phyloP scores from a whole-genome alignment of 2,797 vertebrate genomes.

The Todus mexicanus region DNA sequence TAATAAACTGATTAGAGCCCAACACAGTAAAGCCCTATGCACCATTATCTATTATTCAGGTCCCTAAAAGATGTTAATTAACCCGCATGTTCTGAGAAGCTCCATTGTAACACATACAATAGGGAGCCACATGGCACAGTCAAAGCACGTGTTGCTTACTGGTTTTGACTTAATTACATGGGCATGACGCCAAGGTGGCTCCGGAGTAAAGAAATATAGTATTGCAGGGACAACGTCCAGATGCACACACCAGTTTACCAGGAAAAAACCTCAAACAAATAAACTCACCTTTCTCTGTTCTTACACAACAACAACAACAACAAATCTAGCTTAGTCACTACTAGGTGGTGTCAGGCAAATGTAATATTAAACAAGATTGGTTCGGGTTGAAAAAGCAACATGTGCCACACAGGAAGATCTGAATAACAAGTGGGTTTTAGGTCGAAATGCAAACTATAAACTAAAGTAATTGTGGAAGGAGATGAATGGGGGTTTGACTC shows the following conservation, averaged over 20 bases:
- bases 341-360: neutral
- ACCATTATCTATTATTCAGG: constrained; percentile 68
- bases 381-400: neutral
- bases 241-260: neutral
- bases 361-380: neutral
- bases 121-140: constrained; percentile 17
- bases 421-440: neutral
- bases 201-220: neutral
- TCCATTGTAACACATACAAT: constrained; percentile 42
- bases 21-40: constrained; percentile 46
- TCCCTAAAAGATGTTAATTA: constrained; percentile 75
- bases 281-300: neutral
- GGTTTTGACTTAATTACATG: constrained; percentile 49
- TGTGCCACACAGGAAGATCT: neutral
- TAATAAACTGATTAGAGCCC: constrained; percentile 81
- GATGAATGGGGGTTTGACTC: neutral
- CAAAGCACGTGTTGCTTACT: constrained; percentile 34
- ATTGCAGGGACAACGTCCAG: neutral
- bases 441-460: neutral
- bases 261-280: neutral
- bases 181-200: constrained; percentile 14
- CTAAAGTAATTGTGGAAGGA: neutral
- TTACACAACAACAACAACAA: neutral
- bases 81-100: constrained; percentile 50
- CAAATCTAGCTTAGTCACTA: neutral